Base-by-base conservation (phyloP, 2,888 invertebrate genomes). In the Ormyrus thymus region DNA sequence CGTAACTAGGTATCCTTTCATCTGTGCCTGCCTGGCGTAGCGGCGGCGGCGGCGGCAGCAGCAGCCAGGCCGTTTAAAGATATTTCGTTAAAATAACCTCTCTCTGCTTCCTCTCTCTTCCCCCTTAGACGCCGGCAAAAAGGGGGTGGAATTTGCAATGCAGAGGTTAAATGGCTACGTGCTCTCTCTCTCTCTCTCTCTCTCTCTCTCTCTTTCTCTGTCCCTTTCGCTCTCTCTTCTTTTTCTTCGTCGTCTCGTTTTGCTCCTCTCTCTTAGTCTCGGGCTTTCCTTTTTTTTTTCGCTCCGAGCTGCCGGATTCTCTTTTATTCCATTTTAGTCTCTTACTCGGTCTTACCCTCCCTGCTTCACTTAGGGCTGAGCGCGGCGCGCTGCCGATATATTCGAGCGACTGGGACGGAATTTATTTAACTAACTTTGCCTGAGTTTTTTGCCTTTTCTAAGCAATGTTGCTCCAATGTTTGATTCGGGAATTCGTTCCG, bases 61-160 rank as follows among this genome's bases (percentile, higher is more conserved):
- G 61, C 70, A 55, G 74, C 78, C n/a, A 62, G 80, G 58, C 84
- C 88, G 87, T 89, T 90, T 89, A 89, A 90, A 89, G 89, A 90
- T 89, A 90, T 89, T 89, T 89, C 89, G 89, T 89, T 89, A 89
- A 89, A 90, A 90, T 89, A 90, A 90, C 88, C 62, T 7, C 59
- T 68, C 15, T 76, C 46, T 29, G 29, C 29, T 29, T 29, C 8
- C 51, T 48, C 15, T 69, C 66, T 46, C 13, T 56, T 29, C 15
- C 43, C 70, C 61, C 68, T 55, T 61, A 56, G 73, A 73, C 72
- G 82, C 81, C 79, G 81, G 83, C 82, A 82, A 82, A 83, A 82
- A 89, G 87, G 87, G 89, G 89, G 89, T 89, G 89, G 89, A 87
- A 90, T 90, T 90, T 90, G 89, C 90, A 90, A 90, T 90, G 90